phyloP scores from a whole-genome alignment of 2,113 vertebrate genomes.

The Tragelaphus imberbis region DNA sequence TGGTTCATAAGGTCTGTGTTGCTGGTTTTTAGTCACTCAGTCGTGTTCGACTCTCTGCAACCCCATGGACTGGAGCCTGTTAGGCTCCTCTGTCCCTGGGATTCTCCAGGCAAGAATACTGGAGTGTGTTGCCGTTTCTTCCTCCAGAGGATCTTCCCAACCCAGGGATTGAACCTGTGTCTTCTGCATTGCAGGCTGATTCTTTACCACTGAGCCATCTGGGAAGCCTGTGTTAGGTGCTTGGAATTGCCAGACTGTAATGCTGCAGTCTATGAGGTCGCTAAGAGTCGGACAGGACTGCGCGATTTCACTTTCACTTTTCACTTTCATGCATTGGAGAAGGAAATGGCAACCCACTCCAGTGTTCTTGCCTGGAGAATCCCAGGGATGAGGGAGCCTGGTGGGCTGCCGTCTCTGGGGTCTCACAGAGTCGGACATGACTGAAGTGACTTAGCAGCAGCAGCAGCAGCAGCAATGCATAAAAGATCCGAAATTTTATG shows the following conservation, averaged over 20 bases:
- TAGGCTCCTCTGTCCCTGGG: neutral
- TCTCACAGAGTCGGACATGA: too few relatives aligned
- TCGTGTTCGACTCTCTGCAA: rapidly evolving
- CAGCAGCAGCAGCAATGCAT: neutral
- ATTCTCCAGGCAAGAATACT: neutral
- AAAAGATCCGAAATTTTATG: neutral
- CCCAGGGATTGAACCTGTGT: neutral
- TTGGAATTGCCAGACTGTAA: neutral
- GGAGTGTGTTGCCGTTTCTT: neutral
- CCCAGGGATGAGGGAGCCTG: too few relatives aligned
- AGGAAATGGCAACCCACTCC: too few relatives aligned
- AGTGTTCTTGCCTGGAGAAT: too few relatives aligned
- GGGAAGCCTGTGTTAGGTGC: neutral
- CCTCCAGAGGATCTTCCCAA: neutral
- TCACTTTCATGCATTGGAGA: too few relatives aligned
- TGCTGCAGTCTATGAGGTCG: neutral
- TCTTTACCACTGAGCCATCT: neutral
- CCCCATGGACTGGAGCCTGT: neutral
- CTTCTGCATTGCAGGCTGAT: neutral
- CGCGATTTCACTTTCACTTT: too few relatives aligned
- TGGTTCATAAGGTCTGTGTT: neutral
- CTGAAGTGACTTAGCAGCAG: too few relatives aligned
- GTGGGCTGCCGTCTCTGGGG: too few relatives aligned
- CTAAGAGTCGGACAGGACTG: too few relatives aligned
- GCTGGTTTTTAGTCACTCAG: neutral